Percentiles rank a stretch among this genome's conserved stretches.
Evolutionary conservation across 2,888 invertebrate genomes (phyloP).

Genomic region (Cacoxenus indagator): DNA sequence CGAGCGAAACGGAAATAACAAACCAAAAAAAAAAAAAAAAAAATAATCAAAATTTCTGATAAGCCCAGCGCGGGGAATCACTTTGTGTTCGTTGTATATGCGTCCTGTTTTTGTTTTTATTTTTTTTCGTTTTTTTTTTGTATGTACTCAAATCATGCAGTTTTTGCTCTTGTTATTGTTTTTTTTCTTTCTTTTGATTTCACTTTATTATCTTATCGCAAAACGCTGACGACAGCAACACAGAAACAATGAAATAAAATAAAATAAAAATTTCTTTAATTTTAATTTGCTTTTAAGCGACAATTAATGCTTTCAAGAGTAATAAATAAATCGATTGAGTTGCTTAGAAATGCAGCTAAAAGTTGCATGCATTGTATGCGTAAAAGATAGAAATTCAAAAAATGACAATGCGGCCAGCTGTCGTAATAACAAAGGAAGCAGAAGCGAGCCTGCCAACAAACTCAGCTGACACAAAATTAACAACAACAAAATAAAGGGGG

Average conservation of each 20-base stretch:
- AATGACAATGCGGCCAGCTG: neutral
- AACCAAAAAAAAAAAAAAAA: too few species aligned
- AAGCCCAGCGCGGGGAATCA: too few species aligned
- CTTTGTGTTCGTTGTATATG: neutral
- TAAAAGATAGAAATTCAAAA: neutral
- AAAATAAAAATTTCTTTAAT: neutral
- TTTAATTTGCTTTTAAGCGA: neutral
- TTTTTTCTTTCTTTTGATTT: neutral
- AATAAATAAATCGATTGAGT: neutral
- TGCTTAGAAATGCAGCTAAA: neutral
- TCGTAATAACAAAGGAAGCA: neutral
- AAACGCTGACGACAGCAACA: neutral
- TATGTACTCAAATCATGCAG: neutral
- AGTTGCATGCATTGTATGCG: neutral
- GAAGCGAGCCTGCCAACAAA: neutral
- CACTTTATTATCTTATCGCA: neutral
- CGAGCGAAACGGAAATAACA: too few species aligned
- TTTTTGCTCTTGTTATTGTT: neutral
- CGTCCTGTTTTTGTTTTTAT: neutral
- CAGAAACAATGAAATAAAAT: neutral
- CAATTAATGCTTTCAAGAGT: neutral
- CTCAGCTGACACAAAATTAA: slow-evolving; percentile 15
- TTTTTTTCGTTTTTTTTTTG: neutral
- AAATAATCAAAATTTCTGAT: too few species aligned
- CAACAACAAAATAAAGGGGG: neutral